Evolutionary conservation across 2,797 vertebrate species (phyloP), one percentile per base, ranked within the genome.

Genomic region (Harpagifer antarcticus): DNA sequence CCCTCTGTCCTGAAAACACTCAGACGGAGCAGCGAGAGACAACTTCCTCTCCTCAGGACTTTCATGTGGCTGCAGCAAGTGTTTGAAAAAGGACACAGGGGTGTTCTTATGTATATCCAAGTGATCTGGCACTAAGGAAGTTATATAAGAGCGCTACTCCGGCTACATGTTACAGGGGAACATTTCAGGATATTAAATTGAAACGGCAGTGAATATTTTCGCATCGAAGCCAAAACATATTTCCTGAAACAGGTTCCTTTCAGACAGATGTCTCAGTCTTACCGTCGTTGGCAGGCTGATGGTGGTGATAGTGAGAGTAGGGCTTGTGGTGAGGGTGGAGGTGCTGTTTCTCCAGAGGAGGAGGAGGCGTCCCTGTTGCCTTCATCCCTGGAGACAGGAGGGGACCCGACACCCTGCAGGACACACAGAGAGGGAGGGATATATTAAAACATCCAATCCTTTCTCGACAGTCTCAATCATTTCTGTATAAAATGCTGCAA

Each of bases 321-420:
- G 94, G 86, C 91, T 98, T 97, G 81, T 95, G 95, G 68, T 96
- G 93, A 2, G 89, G 81, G 83, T 96, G 90, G 78, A 96, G 93
- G 15, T 96, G 94, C 86, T 96, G 96, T 83, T 97, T 97, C 89
- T 96, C 96, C 91, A 96, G 74, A 57, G 94, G 81, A 61, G 81
- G 78, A 44, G 87, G 83, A 52, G 94, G 89, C 9, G 96, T 95
- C 54, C 94, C 94, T 0, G 96, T 86, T 14, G 94, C 94, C 90
- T 98, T 98, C 93, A 97, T 94, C 78, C 96, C 94, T 2, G 97
- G 95, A 60, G 96, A 94, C 76, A 98, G 91, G 68, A 97, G 91
- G 70, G 94, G 89, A 42, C 94, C 93, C 7, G 95, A 93, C 79
- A 96, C 90, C 89, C 97, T 99, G 92, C 54, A 59, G 68, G 52